A percentile compares a stretch with the other conserved stretches of the same genome.
phyloP scores from a whole-genome alignment of 2,797 vertebrate species.

The Gambusia yucatana region DNA sequence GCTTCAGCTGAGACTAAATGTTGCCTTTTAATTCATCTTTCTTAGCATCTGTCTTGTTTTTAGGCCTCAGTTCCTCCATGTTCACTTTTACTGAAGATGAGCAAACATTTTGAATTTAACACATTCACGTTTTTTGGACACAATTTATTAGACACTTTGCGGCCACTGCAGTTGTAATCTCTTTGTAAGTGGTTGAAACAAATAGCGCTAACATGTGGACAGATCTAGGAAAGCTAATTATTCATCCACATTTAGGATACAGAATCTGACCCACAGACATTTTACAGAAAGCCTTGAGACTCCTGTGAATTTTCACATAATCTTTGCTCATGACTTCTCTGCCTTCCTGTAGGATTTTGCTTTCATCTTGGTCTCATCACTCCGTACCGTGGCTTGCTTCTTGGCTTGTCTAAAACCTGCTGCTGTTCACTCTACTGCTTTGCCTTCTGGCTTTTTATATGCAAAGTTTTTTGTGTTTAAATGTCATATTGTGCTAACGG shows the following conservation, averaged over 20 bases:
- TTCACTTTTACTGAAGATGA: neutral
- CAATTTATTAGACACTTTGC: neutral
- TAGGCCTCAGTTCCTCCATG: conserved; percentile 1
- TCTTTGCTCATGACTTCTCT: conserved; percentile 19
- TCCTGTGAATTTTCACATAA: neutral
- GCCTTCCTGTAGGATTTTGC: neutral
- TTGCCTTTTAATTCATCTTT: neutral
- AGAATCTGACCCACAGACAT: neutral
- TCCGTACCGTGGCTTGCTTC: neutral
- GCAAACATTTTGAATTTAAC: conserved; percentile 17
- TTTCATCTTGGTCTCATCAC: conserved; percentile 1
- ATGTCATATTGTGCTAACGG: conserved; percentile 9
- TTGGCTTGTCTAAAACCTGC: conserved; percentile 2
- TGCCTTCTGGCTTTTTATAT: conserved; percentile 11
- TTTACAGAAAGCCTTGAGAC: neutral
- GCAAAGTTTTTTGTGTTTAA: neutral
- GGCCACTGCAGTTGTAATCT: neutral
- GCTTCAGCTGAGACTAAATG: too few relatives aligned
- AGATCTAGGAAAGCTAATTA: neutral
- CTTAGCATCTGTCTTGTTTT: neutral
- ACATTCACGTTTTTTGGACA: neutral
- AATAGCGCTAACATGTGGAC: neutral
- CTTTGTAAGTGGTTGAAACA: neutral
- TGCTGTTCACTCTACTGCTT: conserved; percentile 30
- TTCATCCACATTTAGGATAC: neutral